These are phyloP conservation scores for Geotrypetes seraphini DNA, from an alignment of 2,797 vertebrate genomes.

Conservation along the genomic window DNA sequence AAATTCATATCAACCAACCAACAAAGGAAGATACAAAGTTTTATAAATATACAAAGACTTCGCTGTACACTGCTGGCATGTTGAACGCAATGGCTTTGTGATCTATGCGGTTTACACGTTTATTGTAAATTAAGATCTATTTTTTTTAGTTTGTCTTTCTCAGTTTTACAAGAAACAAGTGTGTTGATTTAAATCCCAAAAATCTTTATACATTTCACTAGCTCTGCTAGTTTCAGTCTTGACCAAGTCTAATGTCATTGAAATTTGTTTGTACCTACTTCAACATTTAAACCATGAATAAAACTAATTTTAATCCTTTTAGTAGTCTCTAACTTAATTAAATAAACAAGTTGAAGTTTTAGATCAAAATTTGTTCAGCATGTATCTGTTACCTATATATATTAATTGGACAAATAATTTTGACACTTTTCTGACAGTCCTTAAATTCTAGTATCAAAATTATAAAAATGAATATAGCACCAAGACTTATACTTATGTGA, in stretches of 20 bases:
- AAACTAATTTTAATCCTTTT: conserved; percentile 30
- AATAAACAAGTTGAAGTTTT: conserved; percentile 23
- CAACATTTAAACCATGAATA: conserved; percentile 25
- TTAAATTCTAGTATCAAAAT: no score
- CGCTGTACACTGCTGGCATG: conserved; percentile 34
- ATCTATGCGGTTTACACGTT: conserved; percentile 49
- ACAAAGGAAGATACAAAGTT: conserved; percentile 97
- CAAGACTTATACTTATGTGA: no score
- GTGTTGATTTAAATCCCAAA: conserved; percentile 43
- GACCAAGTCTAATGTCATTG: conserved; percentile 27
- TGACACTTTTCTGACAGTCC: no score
- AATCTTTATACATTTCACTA: conserved; percentile 27
- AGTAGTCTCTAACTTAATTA: conserved; percentile 14
- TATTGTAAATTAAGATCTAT: conserved; percentile 52
- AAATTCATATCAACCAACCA: conserved; percentile 98
- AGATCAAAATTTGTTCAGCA: conserved; percentile 26
- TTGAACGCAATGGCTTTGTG: conserved; percentile 41
- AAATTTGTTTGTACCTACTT: conserved; percentile 36
- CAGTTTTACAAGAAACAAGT: conserved; percentile 46
- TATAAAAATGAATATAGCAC: no score
- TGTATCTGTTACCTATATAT: no score
- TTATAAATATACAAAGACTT: conserved; percentile 55
- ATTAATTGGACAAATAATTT: no score
- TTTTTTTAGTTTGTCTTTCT: conserved; percentile 42
- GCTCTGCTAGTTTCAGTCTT: conserved; percentile 30